Evolutionary conservation across 2,113 vertebrate species (phyloP), one percentile per base, ranked within the genome.

Genomic region (Carassius auratus): DNA sequence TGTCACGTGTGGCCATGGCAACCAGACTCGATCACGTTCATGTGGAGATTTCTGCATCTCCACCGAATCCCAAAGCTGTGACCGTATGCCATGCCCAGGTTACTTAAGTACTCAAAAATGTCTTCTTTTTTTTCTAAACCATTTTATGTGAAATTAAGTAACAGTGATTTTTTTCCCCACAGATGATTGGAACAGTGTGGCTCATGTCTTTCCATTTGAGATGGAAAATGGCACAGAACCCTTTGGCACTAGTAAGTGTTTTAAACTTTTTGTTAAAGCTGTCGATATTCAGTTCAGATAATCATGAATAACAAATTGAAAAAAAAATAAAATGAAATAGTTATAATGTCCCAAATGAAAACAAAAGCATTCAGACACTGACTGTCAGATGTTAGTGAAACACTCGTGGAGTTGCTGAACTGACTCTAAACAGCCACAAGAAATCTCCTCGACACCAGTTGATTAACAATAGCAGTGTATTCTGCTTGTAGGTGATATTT

Each of bases 1-100:
- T 0, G 94, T 92, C 68, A 97, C 95, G 1, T 97, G 97, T 85
- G 94, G 97, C 86, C 92, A 92, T 0, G 94, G 96, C 23, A 95
- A 93, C 87, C 97, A 95, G 93, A 96, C 94, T 87, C 96, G 97
- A 85, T 96, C 95, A 0, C 95, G 95, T 14, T 95, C 96, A 36
- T 98, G 97, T 48, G 96, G 97, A 45, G 96, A 95, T 0, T 93
- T 95, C 85, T 99, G 97, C 89, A 96, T 94, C 3, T 95, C 96
- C 0, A 96, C 96, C 0, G 95, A 98, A 89, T 95, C 97, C 0
- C 92, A 93, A 2, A 95, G 92, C 86, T 98, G 97, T 0, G 93
- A 96, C 89, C 90, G 96, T 71, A 90, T 92, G 0, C 95, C 55
- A 19, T 98, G 97, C 85, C 94, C 96, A 80, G 96, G 97, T 97